These are phyloP conservation scores for Germaria angustata DNA, from an alignment of 2,888 invertebrate genomes.

Conservation along the genomic window DNA sequence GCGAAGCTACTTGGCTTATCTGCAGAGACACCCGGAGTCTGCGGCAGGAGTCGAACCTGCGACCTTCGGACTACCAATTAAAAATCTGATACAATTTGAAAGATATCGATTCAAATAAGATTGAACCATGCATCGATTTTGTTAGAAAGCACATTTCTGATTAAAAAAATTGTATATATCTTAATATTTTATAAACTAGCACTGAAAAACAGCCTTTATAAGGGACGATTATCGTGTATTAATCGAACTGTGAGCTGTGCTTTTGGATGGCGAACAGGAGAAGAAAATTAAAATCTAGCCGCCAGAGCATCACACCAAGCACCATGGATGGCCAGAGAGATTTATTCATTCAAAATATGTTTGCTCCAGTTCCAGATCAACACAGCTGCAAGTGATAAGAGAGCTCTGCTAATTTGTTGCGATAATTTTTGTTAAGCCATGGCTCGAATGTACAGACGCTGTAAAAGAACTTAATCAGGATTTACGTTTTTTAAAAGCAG, in stretches of 20 bases:
- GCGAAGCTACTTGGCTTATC: too few species aligned
- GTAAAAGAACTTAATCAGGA: constrained; percentile 68
- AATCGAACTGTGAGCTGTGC: not conserved
- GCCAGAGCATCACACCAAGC: constrained; percentile 69
- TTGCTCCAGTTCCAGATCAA: constrained; percentile 6
- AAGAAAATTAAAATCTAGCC: not conserved
- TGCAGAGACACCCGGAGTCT: too few species aligned
- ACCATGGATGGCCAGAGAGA: constrained; percentile 71
- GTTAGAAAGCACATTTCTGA: constrained; percentile 3
- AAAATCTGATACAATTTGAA: too few species aligned
- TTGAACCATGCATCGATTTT: too few species aligned
- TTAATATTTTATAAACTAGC: too few species aligned
- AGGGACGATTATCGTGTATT: not conserved
- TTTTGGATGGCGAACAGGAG: not conserved
- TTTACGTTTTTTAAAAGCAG: constrained; percentile 38
- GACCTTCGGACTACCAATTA: too few species aligned
- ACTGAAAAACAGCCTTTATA: too few species aligned
- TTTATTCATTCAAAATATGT: constrained; percentile 53
- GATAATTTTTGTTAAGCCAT: constrained; percentile 68
- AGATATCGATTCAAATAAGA: too few species aligned
- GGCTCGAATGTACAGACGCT: constrained; percentile 67
- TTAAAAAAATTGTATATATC: too few species aligned
- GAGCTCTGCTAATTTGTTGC: not conserved
- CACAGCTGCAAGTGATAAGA: not conserved
- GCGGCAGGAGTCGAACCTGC: too few species aligned